phyloP scores from a whole-genome alignment of 2,888 invertebrate genomes.

The Strigamia transsilvanica region DNA sequence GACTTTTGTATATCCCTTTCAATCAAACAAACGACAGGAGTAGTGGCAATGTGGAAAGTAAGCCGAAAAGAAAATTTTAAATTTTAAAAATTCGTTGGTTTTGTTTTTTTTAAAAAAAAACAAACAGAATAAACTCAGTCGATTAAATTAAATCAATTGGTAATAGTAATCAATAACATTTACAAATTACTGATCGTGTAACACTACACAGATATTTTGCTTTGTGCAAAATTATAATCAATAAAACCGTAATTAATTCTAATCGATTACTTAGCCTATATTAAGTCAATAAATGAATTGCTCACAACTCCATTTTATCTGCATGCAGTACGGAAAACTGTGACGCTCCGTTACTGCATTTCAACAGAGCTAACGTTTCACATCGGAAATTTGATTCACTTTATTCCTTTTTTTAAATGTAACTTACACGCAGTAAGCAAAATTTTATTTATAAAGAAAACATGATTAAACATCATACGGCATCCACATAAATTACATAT shows the following conservation, averaged over 20 bases:
- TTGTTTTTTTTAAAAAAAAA: too few relatives aligned
- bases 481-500: too few relatives aligned
- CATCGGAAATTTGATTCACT: too few relatives aligned
- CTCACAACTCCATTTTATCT: background rate
- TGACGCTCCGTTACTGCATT: background rate
- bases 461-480: too few relatives aligned
- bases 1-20: slow-evolving; percentile 38
- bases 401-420: too few relatives aligned
- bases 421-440: too few relatives aligned
- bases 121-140: background rate
- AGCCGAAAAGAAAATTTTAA: background rate
- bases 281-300: background rate
- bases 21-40: slow-evolving; percentile 17
- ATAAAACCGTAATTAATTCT: background rate
- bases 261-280: background rate
- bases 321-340: background rate
- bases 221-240: background rate
- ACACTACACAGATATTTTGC: background rate
- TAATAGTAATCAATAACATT: background rate
- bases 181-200: slow-evolving; percentile 5
- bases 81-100: background rate
- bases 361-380: background rate
- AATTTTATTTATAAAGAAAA: too few relatives aligned
- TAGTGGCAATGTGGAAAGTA: background rate
- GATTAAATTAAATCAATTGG: background rate